phyloP scores from a whole-genome alignment of 2,113 vertebrate genomes.

The Mystacornis crossleyi region DNA sequence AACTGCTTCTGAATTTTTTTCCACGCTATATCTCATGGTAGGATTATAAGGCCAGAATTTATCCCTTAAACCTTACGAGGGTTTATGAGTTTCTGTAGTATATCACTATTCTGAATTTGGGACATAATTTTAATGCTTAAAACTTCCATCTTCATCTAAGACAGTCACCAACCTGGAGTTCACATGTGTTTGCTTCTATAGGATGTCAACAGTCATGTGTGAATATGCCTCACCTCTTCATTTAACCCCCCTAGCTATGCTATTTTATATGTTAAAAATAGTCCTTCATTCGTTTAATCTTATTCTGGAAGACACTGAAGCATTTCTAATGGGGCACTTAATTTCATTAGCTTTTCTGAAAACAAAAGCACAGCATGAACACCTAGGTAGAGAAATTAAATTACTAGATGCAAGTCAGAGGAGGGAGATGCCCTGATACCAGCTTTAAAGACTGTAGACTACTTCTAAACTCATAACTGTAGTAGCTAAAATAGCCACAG shows the following conservation, averaged over 20 bases:
- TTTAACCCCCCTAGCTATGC: not conserved
- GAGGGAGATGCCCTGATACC: not conserved
- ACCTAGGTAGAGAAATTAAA: conserved; percentile 30
- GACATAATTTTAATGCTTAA: not conserved
- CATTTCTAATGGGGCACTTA: conserved; percentile 41
- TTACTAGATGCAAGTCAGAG: not conserved
- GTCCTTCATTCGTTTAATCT: conserved; percentile 25
- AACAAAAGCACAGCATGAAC: conserved; percentile 30
- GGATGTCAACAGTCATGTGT: not conserved
- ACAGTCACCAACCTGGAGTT: not conserved
- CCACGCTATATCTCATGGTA: not conserved
- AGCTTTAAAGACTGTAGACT: not conserved
- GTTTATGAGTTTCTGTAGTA: not conserved
- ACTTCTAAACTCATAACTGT: conserved; percentile 14
- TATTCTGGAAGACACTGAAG: conserved; percentile 36
- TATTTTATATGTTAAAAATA: not conserved
- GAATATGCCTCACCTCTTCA: not conserved
- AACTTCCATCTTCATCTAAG: not conserved
- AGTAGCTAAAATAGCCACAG: not conserved
- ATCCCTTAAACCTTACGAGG: not conserved
- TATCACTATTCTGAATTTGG: not conserved
- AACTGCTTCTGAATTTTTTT: not conserved
- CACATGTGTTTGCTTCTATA: not conserved
- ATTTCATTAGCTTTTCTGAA: conserved; percentile 60
- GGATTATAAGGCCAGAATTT: not conserved